These are phyloP conservation scores for Craterocephalus amniculus DNA, from an alignment of 2,797 vertebrate species.

Conservation along the genomic window DNA sequence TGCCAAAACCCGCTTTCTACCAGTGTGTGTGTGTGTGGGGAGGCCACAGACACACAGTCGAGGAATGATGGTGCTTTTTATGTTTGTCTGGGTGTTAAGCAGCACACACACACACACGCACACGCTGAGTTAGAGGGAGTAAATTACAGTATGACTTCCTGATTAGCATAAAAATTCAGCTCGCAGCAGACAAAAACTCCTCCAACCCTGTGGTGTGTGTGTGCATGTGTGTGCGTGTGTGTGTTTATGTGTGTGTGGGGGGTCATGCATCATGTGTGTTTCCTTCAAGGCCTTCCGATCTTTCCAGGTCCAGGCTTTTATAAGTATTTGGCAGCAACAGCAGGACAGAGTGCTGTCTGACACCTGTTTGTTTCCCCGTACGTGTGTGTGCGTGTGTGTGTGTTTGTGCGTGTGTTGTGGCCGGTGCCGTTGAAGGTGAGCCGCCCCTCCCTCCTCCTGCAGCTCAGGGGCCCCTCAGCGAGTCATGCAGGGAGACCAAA, in stretches of 20 bases:
- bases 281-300: conserved; percentile 16
- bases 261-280: conserved; percentile 33
- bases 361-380: conserved; percentile 66
- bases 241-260: too few species aligned
- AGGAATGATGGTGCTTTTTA: conserved; percentile 44
- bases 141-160: conserved; percentile 4
- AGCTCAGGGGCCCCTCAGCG: conserved; percentile 44
- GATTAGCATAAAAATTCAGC: conserved; percentile 18
- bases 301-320: conserved; percentile 12
- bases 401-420: conserved; percentile 32
- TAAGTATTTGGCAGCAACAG: conserved; percentile 23
- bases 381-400: too few species aligned
- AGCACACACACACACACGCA: conserved; percentile 7
- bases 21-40: conserved; percentile 3
- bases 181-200: conserved; percentile 9
- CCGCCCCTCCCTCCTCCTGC: conserved; percentile 63
- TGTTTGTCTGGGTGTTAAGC: conserved; percentile 24
- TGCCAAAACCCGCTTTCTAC: conserved; percentile 58
- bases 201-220: too few species aligned
- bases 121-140: conserved; percentile 1
- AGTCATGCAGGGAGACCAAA: conserved; percentile 69
- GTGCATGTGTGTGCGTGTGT: too few species aligned
- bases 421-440: conserved; percentile 16
- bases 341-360: conserved; percentile 55
- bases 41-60: conserved; percentile 62